Evolutionary conservation across 1,140 invertebrate species (phyloP).

Genomic region (Diorhabda sublineata): DNA sequence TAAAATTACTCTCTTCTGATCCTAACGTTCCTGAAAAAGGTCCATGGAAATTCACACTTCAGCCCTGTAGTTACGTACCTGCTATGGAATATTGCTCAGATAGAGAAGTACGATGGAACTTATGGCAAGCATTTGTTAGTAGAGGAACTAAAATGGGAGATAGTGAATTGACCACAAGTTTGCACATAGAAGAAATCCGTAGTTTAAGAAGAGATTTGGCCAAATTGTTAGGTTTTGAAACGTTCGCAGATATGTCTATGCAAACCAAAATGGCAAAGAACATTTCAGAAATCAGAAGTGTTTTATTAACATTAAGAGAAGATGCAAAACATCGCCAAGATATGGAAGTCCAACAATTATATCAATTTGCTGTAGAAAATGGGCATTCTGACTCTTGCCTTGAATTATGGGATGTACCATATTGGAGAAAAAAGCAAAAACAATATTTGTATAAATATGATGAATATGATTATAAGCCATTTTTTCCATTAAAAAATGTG

Average conservation of each 20-base stretch:
- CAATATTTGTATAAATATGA: slow-evolving; percentile 62
- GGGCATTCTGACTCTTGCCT: slow-evolving; percentile 65
- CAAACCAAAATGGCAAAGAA: slow-evolving; percentile 89
- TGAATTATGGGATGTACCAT: slow-evolving; percentile 81
- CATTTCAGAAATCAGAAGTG: slow-evolving; percentile 70
- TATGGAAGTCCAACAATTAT: slow-evolving; percentile 67
- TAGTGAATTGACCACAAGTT: slow-evolving; percentile 65
- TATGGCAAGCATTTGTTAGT: slow-evolving; percentile 72
- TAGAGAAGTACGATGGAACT: slow-evolving; percentile 69
- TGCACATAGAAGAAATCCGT: slow-evolving; percentile 74
- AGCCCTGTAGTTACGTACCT: slow-evolving; percentile 64
- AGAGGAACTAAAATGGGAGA: slow-evolving; percentile 65
- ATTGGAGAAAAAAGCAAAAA: slow-evolving; percentile 74
- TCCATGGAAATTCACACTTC: slow-evolving; percentile 75
- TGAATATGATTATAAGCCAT: slow-evolving; percentile 69
- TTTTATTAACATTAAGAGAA: slow-evolving; percentile 66
- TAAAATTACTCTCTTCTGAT: slow-evolving; percentile 64
- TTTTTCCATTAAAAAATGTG: slow-evolving; percentile 79
- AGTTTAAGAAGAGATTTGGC: slow-evolving; percentile 65
- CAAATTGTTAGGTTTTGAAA: slow-evolving; percentile 71
- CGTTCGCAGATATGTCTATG: slow-evolving; percentile 83
- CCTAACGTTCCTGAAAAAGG: slow-evolving; percentile 58
- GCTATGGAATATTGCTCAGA: slow-evolving; percentile 83
- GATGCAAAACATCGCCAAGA: slow-evolving; percentile 68
- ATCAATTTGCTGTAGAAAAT: slow-evolving; percentile 68